Conservation (phyloP, 2,888 invertebrate species). For the Lomographa bimaculata region DNA sequence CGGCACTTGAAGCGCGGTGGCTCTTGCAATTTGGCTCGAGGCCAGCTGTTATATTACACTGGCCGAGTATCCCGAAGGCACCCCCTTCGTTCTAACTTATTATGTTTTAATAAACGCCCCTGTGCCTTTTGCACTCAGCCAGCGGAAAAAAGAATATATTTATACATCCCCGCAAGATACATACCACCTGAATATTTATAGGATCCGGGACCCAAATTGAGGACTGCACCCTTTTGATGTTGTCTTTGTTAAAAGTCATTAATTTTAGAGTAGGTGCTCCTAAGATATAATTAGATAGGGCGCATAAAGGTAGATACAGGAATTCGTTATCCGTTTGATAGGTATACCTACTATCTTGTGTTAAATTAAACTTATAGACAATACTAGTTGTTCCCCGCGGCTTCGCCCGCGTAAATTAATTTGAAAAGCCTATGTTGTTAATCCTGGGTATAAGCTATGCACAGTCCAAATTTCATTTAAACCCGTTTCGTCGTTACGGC, state of each 20-base stretch:
- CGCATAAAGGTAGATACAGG: too few species aligned
- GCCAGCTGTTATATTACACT: constrained; percentile 54
- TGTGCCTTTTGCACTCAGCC: constrained; percentile 19
- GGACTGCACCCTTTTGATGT: constrained; percentile 10
- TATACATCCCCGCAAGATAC: constrained; percentile 13
- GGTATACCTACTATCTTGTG: too few species aligned
- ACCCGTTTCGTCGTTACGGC: too few species aligned
- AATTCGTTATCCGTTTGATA: too few species aligned
- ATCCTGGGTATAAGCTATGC: too few species aligned
- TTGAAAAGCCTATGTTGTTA: too few species aligned
- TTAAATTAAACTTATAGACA: too few species aligned
- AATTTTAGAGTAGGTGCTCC: constrained; percentile 5
- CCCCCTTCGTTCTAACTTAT: constrained; percentile 57
- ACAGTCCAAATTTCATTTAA: too few species aligned
- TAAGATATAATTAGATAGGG: too few species aligned
- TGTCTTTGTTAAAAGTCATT: constrained; percentile 8
- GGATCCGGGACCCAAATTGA: constrained; percentile 2
- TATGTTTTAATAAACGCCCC: constrained; percentile 47
- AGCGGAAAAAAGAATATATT: constrained; percentile 24
- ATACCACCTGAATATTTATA: constrained; percentile 18
- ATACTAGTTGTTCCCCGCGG: too few species aligned
- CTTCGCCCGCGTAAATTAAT: too few species aligned
- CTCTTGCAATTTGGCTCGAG: constrained; percentile 51
- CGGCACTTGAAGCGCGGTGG: constrained; percentile 48
- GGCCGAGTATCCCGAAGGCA: constrained; percentile 18